Evolutionary conservation across 2,113 vertebrate species (phyloP), one percentile per base, ranked within the genome.

Genomic region (Alligator mississippiensis): DNA sequence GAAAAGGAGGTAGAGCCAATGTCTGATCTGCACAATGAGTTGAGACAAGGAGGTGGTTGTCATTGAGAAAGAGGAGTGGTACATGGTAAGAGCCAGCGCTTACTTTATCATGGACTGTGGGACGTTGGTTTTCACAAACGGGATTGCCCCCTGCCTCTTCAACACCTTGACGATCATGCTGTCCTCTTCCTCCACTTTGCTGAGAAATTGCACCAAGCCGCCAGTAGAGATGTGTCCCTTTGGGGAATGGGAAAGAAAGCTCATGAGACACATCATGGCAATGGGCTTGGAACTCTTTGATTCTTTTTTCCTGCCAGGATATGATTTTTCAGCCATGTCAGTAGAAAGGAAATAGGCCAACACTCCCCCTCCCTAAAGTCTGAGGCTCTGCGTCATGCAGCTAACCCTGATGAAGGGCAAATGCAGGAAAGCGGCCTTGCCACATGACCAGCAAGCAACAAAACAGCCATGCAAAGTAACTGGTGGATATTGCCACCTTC

Each of bases 91-190:
- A 68, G 30, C 28, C 17, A 30, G 12, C 13, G 3, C 21, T 89
- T 91, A 99, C 98, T 77, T 98, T 19, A 98, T 88, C 30, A 98
- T 88, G 64, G 94, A 95, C 90, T 98, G 98, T 4, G 98, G 98
- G 15, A 98, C 1, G 85, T 99, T 98, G 79, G 98, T 99, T 96
- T 98, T 98, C 92, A 98, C 97, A 87, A 98, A 98, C 9, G 98
- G 98, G 90, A 99, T 97, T 5, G 98, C 98, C 75, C 98, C 98
- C 93, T 99, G 98, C 82, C 94, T 98, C 97, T 98, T 98, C 82
- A 99, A 91, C 57, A 98, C 98, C 76, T 98, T 82, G 47, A 98
- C 98, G 28, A 99, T 15, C 25, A 98, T 98, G 19, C 97, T 93
- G 97, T 99, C 98, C 13, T 88, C 76, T 19, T 94, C 47, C 2